Conservation (phyloP, 2,797 vertebrate genomes). For the Borostomias antarcticus region DNA sequence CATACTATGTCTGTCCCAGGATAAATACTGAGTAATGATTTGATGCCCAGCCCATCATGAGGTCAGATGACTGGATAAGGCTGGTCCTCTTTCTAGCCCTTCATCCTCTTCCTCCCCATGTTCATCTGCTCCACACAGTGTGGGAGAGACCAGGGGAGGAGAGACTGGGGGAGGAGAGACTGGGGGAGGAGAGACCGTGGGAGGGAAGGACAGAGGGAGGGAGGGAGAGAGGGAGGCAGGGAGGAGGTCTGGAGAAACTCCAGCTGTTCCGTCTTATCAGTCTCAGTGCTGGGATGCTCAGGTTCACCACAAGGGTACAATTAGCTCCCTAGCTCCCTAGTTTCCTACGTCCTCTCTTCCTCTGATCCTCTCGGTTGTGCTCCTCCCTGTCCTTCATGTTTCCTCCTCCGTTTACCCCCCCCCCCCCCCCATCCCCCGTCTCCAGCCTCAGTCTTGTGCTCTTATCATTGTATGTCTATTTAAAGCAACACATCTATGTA, state of each 20-base stretch:
- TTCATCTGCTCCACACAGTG: not conserved
- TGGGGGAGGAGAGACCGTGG: constrained; percentile 23
- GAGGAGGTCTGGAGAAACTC: constrained; percentile 57
- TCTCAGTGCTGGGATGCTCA: constrained; percentile 48
- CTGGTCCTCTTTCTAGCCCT: too few species aligned
- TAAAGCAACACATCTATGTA: constrained; percentile 80
- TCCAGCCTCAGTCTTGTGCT: constrained; percentile 44
- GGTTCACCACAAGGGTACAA: constrained; percentile 60
- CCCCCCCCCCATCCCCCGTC: constrained; percentile 25
- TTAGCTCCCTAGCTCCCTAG: constrained; percentile 74
- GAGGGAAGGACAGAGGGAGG: constrained; percentile 29
- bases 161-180: constrained; percentile 25
- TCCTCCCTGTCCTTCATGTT: constrained; percentile 61
- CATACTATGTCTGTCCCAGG: too few species aligned
- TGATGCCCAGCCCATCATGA: too few species aligned
- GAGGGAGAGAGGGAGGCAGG: constrained; percentile 33
- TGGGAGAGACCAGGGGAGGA: constrained; percentile 4
- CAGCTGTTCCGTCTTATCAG: constrained; percentile 65
- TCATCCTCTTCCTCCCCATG: not conserved
- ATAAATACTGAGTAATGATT: not conserved
- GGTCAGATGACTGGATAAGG: too few species aligned
- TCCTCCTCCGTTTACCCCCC: constrained; percentile 41
- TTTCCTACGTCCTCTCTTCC: constrained; percentile 63
- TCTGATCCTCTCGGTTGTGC: too few species aligned
- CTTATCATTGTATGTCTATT: constrained; percentile 82